A percentile compares a stretch with the other conserved stretches of the same genome.
Evolutionary conservation across 2,888 invertebrate genomes (phyloP).

Genomic region (Conomelus anceps): DNA sequence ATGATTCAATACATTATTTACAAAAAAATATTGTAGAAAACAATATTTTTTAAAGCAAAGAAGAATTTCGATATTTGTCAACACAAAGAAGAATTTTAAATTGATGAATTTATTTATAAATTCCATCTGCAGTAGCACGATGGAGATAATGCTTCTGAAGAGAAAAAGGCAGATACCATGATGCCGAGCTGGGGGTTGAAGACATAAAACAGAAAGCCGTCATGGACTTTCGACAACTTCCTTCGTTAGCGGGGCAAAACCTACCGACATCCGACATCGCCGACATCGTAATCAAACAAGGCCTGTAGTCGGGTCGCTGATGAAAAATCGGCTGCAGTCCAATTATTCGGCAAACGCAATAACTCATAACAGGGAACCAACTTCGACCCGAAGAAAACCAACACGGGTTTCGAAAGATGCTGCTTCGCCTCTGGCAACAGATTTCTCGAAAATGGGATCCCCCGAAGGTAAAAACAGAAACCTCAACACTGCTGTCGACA

Average conservation of each 20-base stretch:
- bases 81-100: background rate
- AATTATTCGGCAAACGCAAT: background rate
- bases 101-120: background rate
- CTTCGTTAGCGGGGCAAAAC: background rate
- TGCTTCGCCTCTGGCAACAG: background rate
- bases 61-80: too few relatives aligned
- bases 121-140: background rate
- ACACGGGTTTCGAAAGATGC: background rate
- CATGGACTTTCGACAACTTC: background rate
- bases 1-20: too few relatives aligned
- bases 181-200: background rate
- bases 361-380: background rate
- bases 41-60: too few relatives aligned
- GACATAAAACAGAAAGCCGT: background rate
- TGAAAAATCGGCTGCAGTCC: background rate
- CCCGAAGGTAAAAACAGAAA: background rate
- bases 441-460: background rate
- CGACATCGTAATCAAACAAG: background rate
- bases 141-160: background rate
- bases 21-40: too few relatives aligned
- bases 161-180: background rate
- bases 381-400: background rate
- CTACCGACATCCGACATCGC: background rate
- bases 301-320: background rate
- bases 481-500: background rate